Base-by-base conservation (phyloP, 1,140 invertebrate genomes). In the Bicyclus anynana region DNA sequence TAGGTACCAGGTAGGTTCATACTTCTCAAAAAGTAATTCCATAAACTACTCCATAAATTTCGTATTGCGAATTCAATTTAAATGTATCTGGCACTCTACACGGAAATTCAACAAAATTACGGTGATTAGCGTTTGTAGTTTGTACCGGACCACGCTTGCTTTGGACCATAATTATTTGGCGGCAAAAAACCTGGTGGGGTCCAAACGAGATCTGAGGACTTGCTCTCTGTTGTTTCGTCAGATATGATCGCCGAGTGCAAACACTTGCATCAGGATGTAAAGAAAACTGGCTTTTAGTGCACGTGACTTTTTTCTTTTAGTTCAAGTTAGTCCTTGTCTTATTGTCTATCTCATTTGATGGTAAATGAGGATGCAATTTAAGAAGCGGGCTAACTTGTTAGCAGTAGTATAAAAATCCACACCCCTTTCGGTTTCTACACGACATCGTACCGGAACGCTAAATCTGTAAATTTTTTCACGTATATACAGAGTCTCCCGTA, bases 111-210 rank as follows among this genome's bases (percentile, higher is more conserved):
- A 52, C 40, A 18, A 59, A 59, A 59, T 59, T 59, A 42, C 50
- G n/a, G 27, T 52, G 27, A 58, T 58, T 52, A 52, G 40, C 13
- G 49, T 18, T 59, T 59, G 29, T 37, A 13, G 49, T 18, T 59
- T 59, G 29, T 29, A n/a, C 50, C 44, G 56, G 44, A 57, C 47
- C 10, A 23, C 23, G 40, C 17, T 46, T 52, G 49, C 48, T 37
- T 59, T 51, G 52, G 47, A 59, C 17, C 40, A 57, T 55, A 64
- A 64, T 64, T 64, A 64, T 64, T 64, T 52, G 56, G 21, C 20
- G 33, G 52, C 48, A 64, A 64, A 64, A 62, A 64, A 60, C 20
- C 23, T 23, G 44, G 40, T 2, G 18, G 48, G 55, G 50, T 44
- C 29, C 16, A 56, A 62, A 62, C 59, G 14, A 29, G 59, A 57